Base-by-base conservation (phyloP, 92 coral and sea anemone genomes). In the Phenganax marumi region DNA sequence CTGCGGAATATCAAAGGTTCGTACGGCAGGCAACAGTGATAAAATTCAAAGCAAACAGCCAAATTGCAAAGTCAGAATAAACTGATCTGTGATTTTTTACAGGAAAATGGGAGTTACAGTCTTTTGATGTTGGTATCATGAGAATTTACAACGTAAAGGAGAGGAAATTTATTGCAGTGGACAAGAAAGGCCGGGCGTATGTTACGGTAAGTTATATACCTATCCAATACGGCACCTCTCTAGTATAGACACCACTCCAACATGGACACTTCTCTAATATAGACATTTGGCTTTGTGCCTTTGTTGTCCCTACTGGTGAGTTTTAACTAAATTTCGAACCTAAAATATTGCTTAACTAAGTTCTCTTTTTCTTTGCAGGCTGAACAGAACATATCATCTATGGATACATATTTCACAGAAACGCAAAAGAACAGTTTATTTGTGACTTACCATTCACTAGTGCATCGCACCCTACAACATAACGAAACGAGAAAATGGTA, bases 21-120 rank as follows among this genome's bases (percentile, higher is more conserved):
- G 5, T 5, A 33, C 43, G 5, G 43, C 43, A 33, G 43, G 43
- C 43, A 33, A 33, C 43, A 33, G 43, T 33, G 43, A 33, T 33
- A 33, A 2, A 33, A 5, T 33, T 33, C 43, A 1, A 5, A 33
- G 43, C 43, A 33, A 33, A 33, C 43, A 33, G 43, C 2, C 5
- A 5, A 33, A 33, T 24, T 49, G 54, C 51, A 2, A 21, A 8
- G 9, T 26, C 10, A 3, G 18, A 18, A 39, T 19, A 25, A 18
- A 70, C 52, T 14, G 13, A 18, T 26, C 50, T 74, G n/a, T 8
- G 21, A 24, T 12, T 47, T 72, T 33, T 77, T 56, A 55, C 85
- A 95, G 98, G 98, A 54, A 54, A 84, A 56, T 95, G 92, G 70
- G 88, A 89, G 46, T 77, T 92, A 3, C 93, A 92, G 90, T 86